Evolutionary conservation across 2,113 vertebrate genomes (phyloP), one percentile per base, ranked within the genome.

Genomic region (Embiotoca jacksoni): DNA sequence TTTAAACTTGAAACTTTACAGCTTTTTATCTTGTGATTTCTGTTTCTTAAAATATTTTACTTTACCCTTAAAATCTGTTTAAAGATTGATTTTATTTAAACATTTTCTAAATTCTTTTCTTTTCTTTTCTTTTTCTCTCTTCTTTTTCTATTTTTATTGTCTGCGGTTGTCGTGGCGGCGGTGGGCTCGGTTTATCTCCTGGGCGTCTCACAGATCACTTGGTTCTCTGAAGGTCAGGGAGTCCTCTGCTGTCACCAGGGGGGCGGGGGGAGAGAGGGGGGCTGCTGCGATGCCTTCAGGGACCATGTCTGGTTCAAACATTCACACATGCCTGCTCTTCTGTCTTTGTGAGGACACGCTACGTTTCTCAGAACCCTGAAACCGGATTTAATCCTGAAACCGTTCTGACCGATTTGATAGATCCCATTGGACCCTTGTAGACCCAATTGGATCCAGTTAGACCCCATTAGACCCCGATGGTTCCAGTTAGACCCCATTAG

Each of bases 171-270:
- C 15, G 2, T 52, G 49, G n/a, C 15, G 4, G 56, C 23, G 23
- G 23, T 23, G 23, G 23, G 23, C 49, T 60, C 49, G 1, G 49
- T 67, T 23, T 63, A 11, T 33, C 9, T 55, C 61, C 55, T 47
- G 68, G 47, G n/a, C 2, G 47, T 60, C 35, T 62, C 57, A 2
- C 14, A 39, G 46, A 39, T 50, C 55, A 23, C 39, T 30, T 32
- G 54, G 56, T 23, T 66, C 14, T 15, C 11, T 71, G 72, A 76
- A 76, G 79, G 72, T 75, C 55, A 47, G 32, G 0, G 5, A 39
- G 68, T 82, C 74, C 46, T 82, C 68, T 56, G 78, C 70, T 60
- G 78, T 80, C 78, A 79, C 9, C 46, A 23, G 54, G 65, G 15
- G 61, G 54, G 11, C 44, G 66, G 2, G 49, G 60, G 23, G 23